A percentile compares a stretch with the other conserved stretches of the same genome.
Conservation (phyloP, 2,797 vertebrate species). For the Micrastur ruficollis region DNA sequence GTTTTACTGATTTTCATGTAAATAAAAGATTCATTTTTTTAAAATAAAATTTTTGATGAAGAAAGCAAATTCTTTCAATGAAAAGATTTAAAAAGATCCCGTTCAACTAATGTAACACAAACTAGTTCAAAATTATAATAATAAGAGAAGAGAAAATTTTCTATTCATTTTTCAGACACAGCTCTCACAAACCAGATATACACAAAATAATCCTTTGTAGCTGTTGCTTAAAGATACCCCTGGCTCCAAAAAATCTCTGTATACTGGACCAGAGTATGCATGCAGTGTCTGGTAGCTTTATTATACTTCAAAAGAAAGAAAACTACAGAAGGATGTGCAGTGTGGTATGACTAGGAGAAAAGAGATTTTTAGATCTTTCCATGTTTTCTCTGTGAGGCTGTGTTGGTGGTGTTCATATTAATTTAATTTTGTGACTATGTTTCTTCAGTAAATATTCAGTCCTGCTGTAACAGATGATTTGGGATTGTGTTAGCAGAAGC, state of each 20-base stretch:
- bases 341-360: not conserved
- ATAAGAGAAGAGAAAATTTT: not conserved
- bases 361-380: constrained; percentile 1
- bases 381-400: not conserved
- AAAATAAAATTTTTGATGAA: not conserved
- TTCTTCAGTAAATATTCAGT: constrained; percentile 32
- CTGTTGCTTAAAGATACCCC: not conserved
- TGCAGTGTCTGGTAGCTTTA: not conserved
- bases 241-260: not conserved
- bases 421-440: not conserved
- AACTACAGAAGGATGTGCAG: not conserved
- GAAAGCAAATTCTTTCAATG: not conserved
- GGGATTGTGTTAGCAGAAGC: not conserved
- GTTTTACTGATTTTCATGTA: not conserved
- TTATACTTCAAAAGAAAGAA: not conserved
- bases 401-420: not conserved
- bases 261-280: not conserved
- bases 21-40: not conserved
- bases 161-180: not conserved
- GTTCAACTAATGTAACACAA: not conserved
- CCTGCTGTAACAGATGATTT: not conserved
- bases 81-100: not conserved
- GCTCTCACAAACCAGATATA: not conserved
- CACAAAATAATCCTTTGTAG: not conserved
- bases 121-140: not conserved